These are phyloP conservation scores for Pilophorus perplexus DNA, from an alignment of 2,888 invertebrate species.

Conservation along the genomic window DNA sequence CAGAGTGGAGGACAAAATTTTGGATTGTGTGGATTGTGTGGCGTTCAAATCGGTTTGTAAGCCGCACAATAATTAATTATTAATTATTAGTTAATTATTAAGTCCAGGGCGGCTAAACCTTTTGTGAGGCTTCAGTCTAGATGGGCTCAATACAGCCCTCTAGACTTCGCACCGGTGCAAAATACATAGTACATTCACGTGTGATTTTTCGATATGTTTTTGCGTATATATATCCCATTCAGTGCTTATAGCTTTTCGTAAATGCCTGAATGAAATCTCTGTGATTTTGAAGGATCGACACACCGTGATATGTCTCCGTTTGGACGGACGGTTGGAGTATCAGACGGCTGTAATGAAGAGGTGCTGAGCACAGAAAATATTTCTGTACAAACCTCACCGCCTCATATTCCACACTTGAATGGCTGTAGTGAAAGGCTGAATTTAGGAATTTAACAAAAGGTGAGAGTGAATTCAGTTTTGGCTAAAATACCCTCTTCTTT, in stretches of 20 bases:
- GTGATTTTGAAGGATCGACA: neutral
- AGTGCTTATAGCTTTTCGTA: too few species aligned
- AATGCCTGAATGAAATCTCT: too few species aligned
- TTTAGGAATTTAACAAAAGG: neutral
- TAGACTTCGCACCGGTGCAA: neutral
- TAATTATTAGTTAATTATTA: too few species aligned
- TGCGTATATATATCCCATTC: too few species aligned
- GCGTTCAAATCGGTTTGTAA: neutral
- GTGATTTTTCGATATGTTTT: too few species aligned
- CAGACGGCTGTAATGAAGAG: neutral
- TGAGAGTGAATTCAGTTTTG: too few species aligned
- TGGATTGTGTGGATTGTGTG: neutral
- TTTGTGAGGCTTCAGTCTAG: neutral
- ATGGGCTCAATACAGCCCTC: neutral
- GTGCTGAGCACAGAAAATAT: neutral
- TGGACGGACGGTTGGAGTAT: neutral
- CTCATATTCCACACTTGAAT: neutral
- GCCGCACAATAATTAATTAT: neutral
- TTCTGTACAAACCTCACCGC: too few species aligned
- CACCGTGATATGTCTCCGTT: neutral
- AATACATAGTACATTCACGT: neutral
- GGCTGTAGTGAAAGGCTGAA: neutral
- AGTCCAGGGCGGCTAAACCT: neutral
- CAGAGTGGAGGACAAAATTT: neutral
- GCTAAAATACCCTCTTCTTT: neutral